Evolutionary conservation across 2,888 invertebrate species (phyloP), one percentile per base, ranked within the genome.

Genomic region (Syrphus vitripennis): DNA sequence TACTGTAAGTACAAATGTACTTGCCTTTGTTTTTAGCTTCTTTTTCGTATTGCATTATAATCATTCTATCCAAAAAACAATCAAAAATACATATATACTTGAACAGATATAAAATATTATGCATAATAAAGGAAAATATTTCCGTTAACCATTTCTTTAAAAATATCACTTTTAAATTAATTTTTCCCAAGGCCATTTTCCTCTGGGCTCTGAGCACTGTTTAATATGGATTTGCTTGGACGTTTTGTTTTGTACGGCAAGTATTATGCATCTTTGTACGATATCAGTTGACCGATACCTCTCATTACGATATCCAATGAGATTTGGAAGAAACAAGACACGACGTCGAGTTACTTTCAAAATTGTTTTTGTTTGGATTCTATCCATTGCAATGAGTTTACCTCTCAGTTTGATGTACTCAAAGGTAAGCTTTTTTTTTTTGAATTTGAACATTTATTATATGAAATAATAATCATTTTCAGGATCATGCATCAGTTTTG

Each of bases 191-290:
- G 97, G 97, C 61, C 95, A 96, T 91, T 97, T 97, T 90, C 97
- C 97, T 0, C 92, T 97, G 70, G 95, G 96, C 7, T 95, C 97
- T 4, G 95, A 96, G 67, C 97, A 97, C 93, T 98, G 98, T 92
- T 95, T 99, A 88, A 96, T 96, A 70, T 99, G 98, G 98, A 97
- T 98, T 88, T 97, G 97, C 89, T 94, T 98, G 90, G 99, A 99
- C 93, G 98, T 99, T 2, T 93, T 99, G 1, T 97, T 98, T 91
- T 99, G 99, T 93, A 99, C 99, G 0, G 98, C 98, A 1, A 98
- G 98, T 88, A 99, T 99, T 90, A 97, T 99, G 95, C 99, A 99
- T 92, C 94, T 99, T 53, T 98, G 98, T 91, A 98, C 98, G 50
- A 98, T 99, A 91, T 98, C 98, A 87, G 96, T 99, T 86, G 99